Evolutionary conservation across 2,888 invertebrate species (phyloP).

Genomic region (Glaucopsyche alexis): DNA sequence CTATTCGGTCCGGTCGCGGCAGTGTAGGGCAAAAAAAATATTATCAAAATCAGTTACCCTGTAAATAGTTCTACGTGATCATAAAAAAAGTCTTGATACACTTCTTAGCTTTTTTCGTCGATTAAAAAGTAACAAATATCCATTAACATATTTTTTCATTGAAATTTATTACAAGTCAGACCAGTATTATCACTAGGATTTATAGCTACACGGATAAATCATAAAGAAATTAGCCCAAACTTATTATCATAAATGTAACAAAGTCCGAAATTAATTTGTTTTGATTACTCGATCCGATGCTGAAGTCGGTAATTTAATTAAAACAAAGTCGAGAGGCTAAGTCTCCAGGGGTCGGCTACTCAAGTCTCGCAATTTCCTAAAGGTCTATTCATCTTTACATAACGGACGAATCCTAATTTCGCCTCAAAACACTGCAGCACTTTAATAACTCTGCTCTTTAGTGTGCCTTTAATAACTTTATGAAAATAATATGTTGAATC

Average conservation of each 20-base stretch:
- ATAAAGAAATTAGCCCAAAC: not conserved
- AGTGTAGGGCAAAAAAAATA: no score
- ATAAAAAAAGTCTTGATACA: no score
- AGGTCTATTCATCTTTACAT: slow-evolving; percentile 22
- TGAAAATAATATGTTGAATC: not conserved
- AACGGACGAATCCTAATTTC: slow-evolving; percentile 23
- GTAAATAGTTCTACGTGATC: no score
- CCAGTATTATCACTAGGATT: not conserved
- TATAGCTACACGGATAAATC: not conserved
- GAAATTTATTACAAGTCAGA: no score
- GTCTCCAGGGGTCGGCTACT: slow-evolving; percentile 21
- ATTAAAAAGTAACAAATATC: no score
- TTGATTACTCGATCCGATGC: not conserved
- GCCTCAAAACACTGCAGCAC: slow-evolving; percentile 10
- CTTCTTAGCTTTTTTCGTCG: no score
- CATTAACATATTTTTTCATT: no score
- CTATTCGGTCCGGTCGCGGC: no score
- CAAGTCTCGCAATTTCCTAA: slow-evolving; percentile 17
- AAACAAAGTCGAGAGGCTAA: slow-evolving; percentile 13
- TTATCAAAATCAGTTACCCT: no score
- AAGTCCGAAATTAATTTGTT: not conserved
- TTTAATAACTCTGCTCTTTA: slow-evolving; percentile 17
- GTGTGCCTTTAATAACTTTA: slow-evolving; percentile 3
- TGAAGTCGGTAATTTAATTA: slow-evolving; percentile 24
- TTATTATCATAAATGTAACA: not conserved